phyloP scores from a whole-genome alignment of 2,888 invertebrate species.

The Seira ritae region DNA sequence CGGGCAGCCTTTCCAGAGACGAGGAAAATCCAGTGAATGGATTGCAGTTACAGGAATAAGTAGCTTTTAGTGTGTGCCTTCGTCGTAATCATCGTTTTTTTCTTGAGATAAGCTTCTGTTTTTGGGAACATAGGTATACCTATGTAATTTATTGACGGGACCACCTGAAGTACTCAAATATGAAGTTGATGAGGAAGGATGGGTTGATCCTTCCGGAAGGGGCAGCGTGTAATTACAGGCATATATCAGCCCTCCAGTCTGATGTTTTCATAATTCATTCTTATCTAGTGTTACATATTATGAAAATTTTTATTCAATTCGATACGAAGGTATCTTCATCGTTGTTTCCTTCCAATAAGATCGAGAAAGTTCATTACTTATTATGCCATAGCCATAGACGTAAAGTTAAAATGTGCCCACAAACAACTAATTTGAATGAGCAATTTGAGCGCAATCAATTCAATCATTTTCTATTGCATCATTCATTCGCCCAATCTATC shows the following conservation, averaged over 20 bases:
- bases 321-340: too few species aligned
- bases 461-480: background rate
- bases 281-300: too few species aligned
- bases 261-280: background rate
- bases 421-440: too few species aligned
- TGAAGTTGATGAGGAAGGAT: constrained; percentile 45
- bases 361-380: too few species aligned
- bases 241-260: constrained; percentile 40
- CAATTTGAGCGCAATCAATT: background rate
- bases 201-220: constrained; percentile 63
- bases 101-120: background rate
- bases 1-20: constrained; percentile 1
- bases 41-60: background rate
- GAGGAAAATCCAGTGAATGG: background rate
- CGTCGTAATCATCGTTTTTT: constrained; percentile 5
- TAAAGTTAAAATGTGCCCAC: too few species aligned
- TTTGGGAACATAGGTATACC: constrained; percentile 14
- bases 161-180: constrained; percentile 64
- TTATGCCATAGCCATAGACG: too few species aligned
- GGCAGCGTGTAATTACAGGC: constrained; percentile 61
- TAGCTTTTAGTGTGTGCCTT: constrained; percentile 36
- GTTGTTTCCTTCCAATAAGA: too few species aligned
- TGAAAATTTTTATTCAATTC: too few species aligned
- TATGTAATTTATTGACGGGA: constrained; percentile 59
- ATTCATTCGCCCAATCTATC: background rate